Base-by-base conservation (phyloP, 2,797 vertebrate genomes). In the Echeneis naucrates region DNA sequence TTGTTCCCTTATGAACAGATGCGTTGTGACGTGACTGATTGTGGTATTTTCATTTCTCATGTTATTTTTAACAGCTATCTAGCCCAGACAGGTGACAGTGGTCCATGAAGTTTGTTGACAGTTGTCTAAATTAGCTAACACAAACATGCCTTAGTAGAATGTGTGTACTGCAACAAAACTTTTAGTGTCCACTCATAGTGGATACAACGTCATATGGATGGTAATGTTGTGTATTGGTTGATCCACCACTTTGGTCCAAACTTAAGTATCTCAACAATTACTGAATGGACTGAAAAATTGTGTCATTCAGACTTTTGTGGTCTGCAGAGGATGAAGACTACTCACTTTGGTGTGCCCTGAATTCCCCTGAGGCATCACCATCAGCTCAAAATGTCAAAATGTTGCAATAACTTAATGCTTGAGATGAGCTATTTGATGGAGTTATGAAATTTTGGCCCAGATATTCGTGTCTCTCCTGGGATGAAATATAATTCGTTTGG, bases 1-100 rank as follows among this genome's bases (percentile, higher is more conserved):
- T 48, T 50, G 19, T 44, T 48, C 27, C 37, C 19, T 48, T 32
- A 13, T 38, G 5, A 51, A 65, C 59, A 75, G 66, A 72, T 54
- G 67, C 32, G 13, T 47, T 58, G 45, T 32, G 32, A 33, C 40
- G 24, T 2, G 23, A 12, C 2, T 35, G 16, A 64, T 72, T 32
- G 7, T 27, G 19, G 4, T 55, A 23, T 61, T 61, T n/a, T 51
- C 23, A 61, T 51, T 47, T 51, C 8, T 48, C 9, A 30, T 38
- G 59, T 38, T 19, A n/a, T 40, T 53, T 63, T 52, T 65, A 26
- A 45, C 32, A 5, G 13, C 55, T 24, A 27, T 40, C 4, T 26
- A 56, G 45, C 33, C 51, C 30, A 38, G 19, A 51, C 21, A 21
- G 51, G 38, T 58, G 38, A 42, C 55, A 57, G 40, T 55, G 42